phyloP scores from a whole-genome alignment of 2,113 vertebrate species.

The Sitta europaea region DNA sequence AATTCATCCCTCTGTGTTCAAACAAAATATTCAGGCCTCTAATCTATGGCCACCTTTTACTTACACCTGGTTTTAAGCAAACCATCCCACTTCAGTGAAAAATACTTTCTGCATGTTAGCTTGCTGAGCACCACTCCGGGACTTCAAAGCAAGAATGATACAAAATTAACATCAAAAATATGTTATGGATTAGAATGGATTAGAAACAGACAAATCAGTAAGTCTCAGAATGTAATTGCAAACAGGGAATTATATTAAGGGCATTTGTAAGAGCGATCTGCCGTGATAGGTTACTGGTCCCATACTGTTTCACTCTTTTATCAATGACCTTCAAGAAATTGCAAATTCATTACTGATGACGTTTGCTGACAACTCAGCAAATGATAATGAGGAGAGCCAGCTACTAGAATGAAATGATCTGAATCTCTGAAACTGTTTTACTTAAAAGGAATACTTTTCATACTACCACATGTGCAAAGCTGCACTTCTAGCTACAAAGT shows the following conservation, averaged over 20 bases:
- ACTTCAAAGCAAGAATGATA: constrained; percentile 66
- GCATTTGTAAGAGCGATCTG: background rate
- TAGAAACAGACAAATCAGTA: constrained; percentile 62
- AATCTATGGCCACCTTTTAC: background rate
- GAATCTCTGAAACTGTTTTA: background rate
- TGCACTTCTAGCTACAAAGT: background rate
- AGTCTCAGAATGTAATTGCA: constrained; percentile 50
- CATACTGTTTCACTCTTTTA: background rate
- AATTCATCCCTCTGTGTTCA: background rate
- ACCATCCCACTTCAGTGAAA: constrained; percentile 19
- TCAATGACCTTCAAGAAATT: background rate
- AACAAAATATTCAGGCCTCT: background rate
- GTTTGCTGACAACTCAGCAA: constrained; percentile 18
- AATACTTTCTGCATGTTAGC: constrained; percentile 26
- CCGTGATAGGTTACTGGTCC: background rate
- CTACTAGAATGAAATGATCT: background rate
- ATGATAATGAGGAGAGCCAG: background rate
- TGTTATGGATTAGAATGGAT: constrained; percentile 64
- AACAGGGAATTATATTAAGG: constrained; percentile 39
- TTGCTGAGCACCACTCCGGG: constrained; percentile 2
- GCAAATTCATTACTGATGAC: constrained; percentile 1
- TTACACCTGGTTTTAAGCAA: constrained; percentile 32
- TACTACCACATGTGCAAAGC: background rate
- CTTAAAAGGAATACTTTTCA: background rate
- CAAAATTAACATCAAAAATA: constrained; percentile 66